phyloP scores from a whole-genome alignment of 2,888 invertebrate genomes.

The Uropetala carovei region DNA sequence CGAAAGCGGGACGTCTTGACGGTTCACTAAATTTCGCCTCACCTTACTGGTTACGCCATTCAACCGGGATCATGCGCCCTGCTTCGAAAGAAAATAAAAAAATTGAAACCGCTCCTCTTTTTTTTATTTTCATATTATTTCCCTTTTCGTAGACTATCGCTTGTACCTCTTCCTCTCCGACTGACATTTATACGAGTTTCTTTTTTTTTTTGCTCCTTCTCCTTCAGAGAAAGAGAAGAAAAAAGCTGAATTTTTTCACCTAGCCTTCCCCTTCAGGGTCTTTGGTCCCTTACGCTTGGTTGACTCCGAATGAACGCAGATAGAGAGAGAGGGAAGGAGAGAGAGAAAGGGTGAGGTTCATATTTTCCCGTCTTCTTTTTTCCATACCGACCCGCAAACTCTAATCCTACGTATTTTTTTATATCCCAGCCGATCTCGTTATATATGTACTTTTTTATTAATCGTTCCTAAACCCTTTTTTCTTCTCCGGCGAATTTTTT shows the following conservation, averaged over 20 bases:
- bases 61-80: neutral
- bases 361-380: constrained; percentile 2
- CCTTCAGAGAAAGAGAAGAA: neutral
- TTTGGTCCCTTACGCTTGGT: constrained; percentile 16
- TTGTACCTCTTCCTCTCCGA: neutral
- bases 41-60: neutral
- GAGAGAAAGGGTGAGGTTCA: neutral
- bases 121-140: neutral
- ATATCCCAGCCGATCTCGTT: too few species aligned
- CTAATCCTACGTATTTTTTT: constrained; percentile 4
- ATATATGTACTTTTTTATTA: too few species aligned
- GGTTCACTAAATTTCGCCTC: neutral
- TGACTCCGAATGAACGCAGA: neutral
- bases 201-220: neutral
- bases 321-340: neutral
- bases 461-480: too few species aligned
- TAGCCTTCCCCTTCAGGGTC: neutral
- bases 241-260: neutral
- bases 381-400: neutral
- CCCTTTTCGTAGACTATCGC: neutral
- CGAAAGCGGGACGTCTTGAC: neutral
- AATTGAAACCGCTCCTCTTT: neutral
- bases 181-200: neutral
- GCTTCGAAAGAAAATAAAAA: neutral
- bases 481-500: too few species aligned